Conservation (phyloP, 2,888 invertebrate species). For the Antheraea yamamai region DNA sequence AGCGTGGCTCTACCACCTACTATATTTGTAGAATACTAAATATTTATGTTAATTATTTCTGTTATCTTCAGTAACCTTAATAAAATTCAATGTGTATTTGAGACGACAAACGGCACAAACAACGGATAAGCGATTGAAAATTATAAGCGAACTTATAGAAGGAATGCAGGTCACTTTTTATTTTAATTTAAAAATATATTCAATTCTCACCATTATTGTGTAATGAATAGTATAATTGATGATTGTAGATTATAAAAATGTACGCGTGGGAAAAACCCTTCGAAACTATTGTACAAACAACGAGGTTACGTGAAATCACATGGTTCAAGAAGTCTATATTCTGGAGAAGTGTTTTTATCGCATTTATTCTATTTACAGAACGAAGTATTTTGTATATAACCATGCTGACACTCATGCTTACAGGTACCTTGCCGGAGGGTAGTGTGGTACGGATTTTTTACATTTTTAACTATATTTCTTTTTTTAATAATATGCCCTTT, state of each 20-base stretch:
- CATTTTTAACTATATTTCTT: not conserved
- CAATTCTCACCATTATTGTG: not conserved
- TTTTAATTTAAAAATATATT: not conserved
- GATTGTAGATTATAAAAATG: slow-evolving; percentile 92
- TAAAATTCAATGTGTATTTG: slow-evolving; percentile 55
- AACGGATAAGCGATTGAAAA: slow-evolving; percentile 91
- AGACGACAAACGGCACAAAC: slow-evolving; percentile 84
- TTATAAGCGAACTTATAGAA: slow-evolving; percentile 94
- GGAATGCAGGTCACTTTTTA: slow-evolving; percentile 87
- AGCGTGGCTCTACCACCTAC: no score
- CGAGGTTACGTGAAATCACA: slow-evolving; percentile 80
- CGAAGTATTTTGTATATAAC: slow-evolving; percentile 87
- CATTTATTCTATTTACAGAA: slow-evolving; percentile 88
- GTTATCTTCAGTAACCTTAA: slow-evolving; percentile 11
- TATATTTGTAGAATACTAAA: not conserved
- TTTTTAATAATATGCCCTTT: no score
- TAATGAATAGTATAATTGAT: not conserved
- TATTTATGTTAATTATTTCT: not conserved
- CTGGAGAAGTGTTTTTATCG: slow-evolving; percentile 85
- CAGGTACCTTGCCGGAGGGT: slow-evolving; percentile 63
- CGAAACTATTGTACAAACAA: slow-evolving; percentile 83
- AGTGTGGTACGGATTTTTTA: slow-evolving; percentile 51
- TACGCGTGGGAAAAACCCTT: slow-evolving; percentile 96
- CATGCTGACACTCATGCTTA: slow-evolving; percentile 58
- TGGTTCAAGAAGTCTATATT: slow-evolving; percentile 82